Percentiles rank a stretch among this genome's conserved stretches.
Conservation (phyloP, 2,888 invertebrate species). For the Onchidella celtica region DNA sequence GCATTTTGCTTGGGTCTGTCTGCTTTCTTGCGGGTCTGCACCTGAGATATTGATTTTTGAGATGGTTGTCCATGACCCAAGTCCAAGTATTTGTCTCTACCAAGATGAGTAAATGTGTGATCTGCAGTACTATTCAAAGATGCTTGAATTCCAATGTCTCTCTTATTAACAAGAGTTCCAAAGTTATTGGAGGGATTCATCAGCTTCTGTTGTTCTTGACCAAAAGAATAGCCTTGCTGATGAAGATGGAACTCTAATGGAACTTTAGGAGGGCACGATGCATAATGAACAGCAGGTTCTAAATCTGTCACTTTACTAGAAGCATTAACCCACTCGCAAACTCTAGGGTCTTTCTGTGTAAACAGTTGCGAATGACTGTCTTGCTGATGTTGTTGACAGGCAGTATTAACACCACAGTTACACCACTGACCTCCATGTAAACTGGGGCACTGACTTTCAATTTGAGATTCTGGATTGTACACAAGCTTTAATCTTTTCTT, state of each 20-base stretch:
- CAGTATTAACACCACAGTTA: neutral
- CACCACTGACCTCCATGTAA: neutral
- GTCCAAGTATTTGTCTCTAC: neutral
- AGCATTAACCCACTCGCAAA: constrained; percentile 21
- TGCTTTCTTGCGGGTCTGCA: neutral
- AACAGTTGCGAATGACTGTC: neutral
- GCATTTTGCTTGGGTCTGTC: neutral
- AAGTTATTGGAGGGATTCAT: too few species aligned
- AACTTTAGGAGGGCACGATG: neutral
- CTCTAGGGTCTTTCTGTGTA: neutral
- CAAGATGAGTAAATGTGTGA: neutral
- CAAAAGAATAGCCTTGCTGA: neutral
- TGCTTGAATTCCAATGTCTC: neutral
- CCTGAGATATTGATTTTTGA: neutral
- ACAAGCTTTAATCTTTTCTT: neutral
- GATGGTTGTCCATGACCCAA: neutral
- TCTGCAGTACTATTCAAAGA: neutral
- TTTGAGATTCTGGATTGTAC: neutral
- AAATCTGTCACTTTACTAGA: neutral
- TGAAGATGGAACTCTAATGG: neutral
- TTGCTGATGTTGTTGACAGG: neutral
- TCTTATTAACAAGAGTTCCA: too few species aligned
- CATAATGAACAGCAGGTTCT: neutral
- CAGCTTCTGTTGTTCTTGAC: too few species aligned
- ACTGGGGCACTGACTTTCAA: neutral